These are phyloP conservation scores for Rhinolophus ferrumequinum DNA, from an alignment of 2,113 vertebrate species.

Conservation along the genomic window DNA sequence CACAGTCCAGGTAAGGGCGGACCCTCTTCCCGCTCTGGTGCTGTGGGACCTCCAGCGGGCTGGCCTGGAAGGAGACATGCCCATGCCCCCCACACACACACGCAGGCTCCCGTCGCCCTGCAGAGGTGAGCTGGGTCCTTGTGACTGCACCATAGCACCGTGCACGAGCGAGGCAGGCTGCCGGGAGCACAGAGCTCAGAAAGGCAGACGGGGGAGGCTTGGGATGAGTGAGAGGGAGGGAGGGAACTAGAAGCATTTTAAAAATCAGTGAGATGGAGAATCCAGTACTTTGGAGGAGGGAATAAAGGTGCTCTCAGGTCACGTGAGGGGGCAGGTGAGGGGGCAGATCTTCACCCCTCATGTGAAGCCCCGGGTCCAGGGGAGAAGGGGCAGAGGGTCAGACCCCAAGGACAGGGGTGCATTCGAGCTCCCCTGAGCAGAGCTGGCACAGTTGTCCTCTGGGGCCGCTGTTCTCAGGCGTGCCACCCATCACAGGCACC, in stretches of 20 bases:
- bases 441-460: background rate
- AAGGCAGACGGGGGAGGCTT: background rate
- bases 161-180: fast-evolving
- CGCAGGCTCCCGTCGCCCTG: no score
- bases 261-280: background rate
- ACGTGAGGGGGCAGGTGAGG: background rate
- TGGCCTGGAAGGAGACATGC: background rate
- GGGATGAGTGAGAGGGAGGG: background rate
- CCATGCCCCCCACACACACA: fast-evolving
- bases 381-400: background rate
- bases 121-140: background rate
- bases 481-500: background rate
- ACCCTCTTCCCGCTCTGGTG: background rate
- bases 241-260: background rate
- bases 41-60: background rate
- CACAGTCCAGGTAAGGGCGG: slow-evolving; percentile 86
- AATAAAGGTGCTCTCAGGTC: background rate
- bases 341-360: background rate
- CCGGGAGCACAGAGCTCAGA: background rate
- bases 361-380: fast-evolving
- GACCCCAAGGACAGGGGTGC: background rate
- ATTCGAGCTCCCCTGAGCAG: background rate
- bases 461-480: background rate
- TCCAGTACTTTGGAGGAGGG: background rate
- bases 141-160: background rate